Base-by-base conservation (phyloP, 2,888 invertebrate species). In the Schizaphis graminum region DNA sequence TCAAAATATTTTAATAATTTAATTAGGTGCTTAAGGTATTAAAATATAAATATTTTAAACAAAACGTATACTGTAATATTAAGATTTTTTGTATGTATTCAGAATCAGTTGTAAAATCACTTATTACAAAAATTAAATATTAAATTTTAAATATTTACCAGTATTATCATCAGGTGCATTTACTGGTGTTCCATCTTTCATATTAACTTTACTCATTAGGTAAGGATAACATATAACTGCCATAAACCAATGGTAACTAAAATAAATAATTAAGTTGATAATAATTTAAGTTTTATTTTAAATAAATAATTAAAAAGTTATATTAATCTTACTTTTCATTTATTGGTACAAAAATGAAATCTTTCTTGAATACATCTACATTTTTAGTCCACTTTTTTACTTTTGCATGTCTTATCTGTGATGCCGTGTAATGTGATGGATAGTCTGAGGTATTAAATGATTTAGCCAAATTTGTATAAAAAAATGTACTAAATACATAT, bases 381-480 rank as follows among this genome's bases (percentile, higher is more conserved):
- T 98, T 97, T 96, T 99, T 98, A 0, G 99, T 99, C 99, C 99
- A 99, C 47, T 98, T 98, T 96, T 98, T 98, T 0, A 99, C 99
- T 95, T 98, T 97, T 0, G 97, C 97, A 96, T 99, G 99, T 77
- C 99, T 97, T 95, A 98, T 98, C 95, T 98, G 98, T 0, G 98
- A 97, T 11, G 35, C 35, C 0, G 77, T 21, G 53, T 21, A 53
- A 0, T 53, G 53, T 53, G 53, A 16, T 53, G 53, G 53, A 53
- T 53, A 53, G 21, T 53, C 21, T 0, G 53, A 53, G 21, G 53
- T 4, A 21, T 53, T 53, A 53, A 21, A 53, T 53, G 53, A 35
- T 47, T 86, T 93, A 3, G 93, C 8, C 10, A 93, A 57, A 35
- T 77, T 24, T 0, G 90, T 67, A 67, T 94, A 94, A 85, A 94